Evolutionary conservation across 1,140 invertebrate genomes (phyloP).

Genomic region (Drosophila serrata): DNA sequence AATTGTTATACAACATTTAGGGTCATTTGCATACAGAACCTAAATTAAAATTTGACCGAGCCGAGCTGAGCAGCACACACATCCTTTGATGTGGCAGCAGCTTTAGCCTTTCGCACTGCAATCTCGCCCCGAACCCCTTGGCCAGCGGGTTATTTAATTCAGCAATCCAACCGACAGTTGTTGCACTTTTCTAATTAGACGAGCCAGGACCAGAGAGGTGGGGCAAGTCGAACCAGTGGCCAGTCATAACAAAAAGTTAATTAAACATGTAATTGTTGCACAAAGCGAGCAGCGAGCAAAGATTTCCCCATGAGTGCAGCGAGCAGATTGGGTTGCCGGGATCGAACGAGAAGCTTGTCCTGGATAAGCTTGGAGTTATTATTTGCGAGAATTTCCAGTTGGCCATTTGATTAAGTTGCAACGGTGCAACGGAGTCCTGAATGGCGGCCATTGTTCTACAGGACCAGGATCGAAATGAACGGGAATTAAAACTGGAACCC

Average conservation of each 20-base stretch:
- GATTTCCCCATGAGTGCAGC: constrained; percentile 42
- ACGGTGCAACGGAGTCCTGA: constrained; percentile 7
- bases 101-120: constrained; percentile 15
- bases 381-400: constrained; percentile 4
- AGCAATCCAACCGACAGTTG: constrained; percentile 33
- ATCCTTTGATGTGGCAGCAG: constrained; percentile 42
- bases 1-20: constrained; percentile 75
- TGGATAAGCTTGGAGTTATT: constrained; percentile 12
- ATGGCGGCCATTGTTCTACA: constrained; percentile 39
- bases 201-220: constrained; percentile 6
- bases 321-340: constrained; percentile 19
- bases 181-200: constrained; percentile 71
- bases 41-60: constrained; percentile 74
- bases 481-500: constrained; percentile 54
- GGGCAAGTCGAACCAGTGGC: constrained; percentile 1
- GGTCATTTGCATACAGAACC: constrained; percentile 76
- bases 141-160: constrained; percentile 29
- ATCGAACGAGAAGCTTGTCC: constrained; percentile 16
- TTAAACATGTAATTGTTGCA: constrained; percentile 80
- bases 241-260: constrained; percentile 79
- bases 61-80: constrained; percentile 10
- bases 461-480: constrained; percentile 1
- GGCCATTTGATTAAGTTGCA: constrained; percentile 62
- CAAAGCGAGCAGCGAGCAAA: constrained; percentile 45
- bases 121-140: constrained; percentile 7